Evolutionary conservation across 2,113 vertebrate species (phyloP), one percentile per base, ranked within the genome.

Genomic region (Eubucco bourcierii): DNA sequence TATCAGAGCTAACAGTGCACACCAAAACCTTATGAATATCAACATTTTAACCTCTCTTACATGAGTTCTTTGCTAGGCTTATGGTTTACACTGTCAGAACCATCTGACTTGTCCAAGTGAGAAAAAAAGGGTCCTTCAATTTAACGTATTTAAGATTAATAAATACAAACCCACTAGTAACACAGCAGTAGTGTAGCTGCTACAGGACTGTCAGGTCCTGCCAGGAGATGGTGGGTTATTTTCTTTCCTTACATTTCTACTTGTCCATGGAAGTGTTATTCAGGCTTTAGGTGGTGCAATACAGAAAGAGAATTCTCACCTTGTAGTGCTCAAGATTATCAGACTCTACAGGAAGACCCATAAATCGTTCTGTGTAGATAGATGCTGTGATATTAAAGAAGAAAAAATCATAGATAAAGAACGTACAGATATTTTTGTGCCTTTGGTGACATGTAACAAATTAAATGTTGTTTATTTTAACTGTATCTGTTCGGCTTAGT

Each of bases 341-440:
- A 0, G 97, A 97, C 67, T 98, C 93, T 88, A 96, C 81, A 28
- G 99, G 99, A 63, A 96, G 98, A 78, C 98, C 98, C 99, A 99
- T 99, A 97, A 99, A 99, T 90, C 99, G 97, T 89, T 99, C 99
- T 47, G 99, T 99, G 92, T 98, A 98, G 95, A 98, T 97, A 2
- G 98, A 98, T 20, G 98, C 98, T 98, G 84, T 4, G 82, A 97
- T 94, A 94, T 50, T 68, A 84, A 94, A 93, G 29, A 93, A 93
- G 37, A 87, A 93, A 92, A 90, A 60, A 87, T 10, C 68, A 59
- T 25, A 71, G 33, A 15, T 39, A 64, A 65, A 73, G 52, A 55
- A 88, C 28, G 7, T 39, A 59, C 23, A 41, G 60, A 65, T 66
- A 65, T 70, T 66, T 88, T 61, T 90, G 39, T 71, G 21, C 21